Evolutionary conservation across 2,888 invertebrate genomes (phyloP), one percentile per base, ranked within the genome.

Genomic region (Trachelus troglodyta): DNA sequence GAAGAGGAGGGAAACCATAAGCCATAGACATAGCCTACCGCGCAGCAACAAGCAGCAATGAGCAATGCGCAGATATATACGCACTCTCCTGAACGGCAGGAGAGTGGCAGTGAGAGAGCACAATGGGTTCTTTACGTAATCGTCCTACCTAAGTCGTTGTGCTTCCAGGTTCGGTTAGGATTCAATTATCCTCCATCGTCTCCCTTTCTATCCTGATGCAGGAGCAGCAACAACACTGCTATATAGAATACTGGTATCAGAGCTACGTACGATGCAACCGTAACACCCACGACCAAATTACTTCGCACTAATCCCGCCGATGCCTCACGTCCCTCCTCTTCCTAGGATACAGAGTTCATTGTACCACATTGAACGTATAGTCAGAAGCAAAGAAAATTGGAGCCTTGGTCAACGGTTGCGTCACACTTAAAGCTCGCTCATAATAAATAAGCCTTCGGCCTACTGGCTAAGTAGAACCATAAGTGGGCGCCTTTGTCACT

Each of bases 91-190:
- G 80, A 77, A 75, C 77, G 77, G 75, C 75, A 76, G 56, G 56
- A 56, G 78, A 80, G 79, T 81, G 76, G 79, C 75, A 82, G 83
- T 82, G 77, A 86, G 79, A 81, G 56, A 34, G 77, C 79, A 84
- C 83, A 83, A 83, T 83, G 80, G 81, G 78, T 83, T 81, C 85
- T 83, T 86, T 86, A 81, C 84, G 87, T 86, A 87, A 87, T 87
- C 87, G 83, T 79, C 82, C 83, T 74, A 23, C 34, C 74, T 82
- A 84, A 87, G 83, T 83, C 85, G 86, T 87, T 83, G 81, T 82
- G 80, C 82, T 83, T 82, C 74, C 82, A 83, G 79, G 76, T 83
- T 85, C 82, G 81, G 81, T 79, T 81, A 81, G 80, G 79, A 87
- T 87, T 87, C 87, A 87, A 87, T 87, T 87, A 87, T 85, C 80